phyloP scores from a whole-genome alignment of 2,888 invertebrate species.

The Fragum sueziense region DNA sequence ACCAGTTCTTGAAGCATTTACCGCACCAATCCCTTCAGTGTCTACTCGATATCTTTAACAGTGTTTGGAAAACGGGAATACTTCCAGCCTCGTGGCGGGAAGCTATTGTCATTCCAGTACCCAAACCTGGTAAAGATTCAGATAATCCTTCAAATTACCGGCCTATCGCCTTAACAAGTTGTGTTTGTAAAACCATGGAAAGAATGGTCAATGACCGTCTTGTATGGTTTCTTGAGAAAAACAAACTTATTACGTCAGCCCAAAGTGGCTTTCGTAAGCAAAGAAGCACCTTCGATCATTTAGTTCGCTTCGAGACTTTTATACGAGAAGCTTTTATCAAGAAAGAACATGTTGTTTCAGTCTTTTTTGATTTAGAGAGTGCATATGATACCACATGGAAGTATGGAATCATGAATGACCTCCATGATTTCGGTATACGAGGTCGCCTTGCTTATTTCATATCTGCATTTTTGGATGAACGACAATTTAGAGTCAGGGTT shows the following conservation, averaged over 20 bases:
- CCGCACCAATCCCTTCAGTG: not conserved
- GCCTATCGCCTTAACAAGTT: constrained; percentile 69
- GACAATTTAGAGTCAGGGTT: constrained; percentile 25
- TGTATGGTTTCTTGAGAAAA: constrained; percentile 58
- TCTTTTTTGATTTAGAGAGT: constrained; percentile 53
- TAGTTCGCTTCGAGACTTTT: constrained; percentile 55
- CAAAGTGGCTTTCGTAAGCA: constrained; percentile 58
- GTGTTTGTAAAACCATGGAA: constrained; percentile 69
- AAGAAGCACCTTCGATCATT: constrained; percentile 46
- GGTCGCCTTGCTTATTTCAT: constrained; percentile 28
- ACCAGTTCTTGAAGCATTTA: constrained; percentile 30
- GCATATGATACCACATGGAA: constrained; percentile 41
- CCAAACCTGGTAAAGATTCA: constrained; percentile 55
- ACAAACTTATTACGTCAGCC: constrained; percentile 42
- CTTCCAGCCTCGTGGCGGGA: constrained; percentile 47
- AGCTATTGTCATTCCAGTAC: constrained; percentile 53
- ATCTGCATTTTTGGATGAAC: constrained; percentile 22
- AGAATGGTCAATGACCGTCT: constrained; percentile 63
- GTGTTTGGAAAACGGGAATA: constrained; percentile 41
- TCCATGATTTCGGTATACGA: constrained; percentile 29
- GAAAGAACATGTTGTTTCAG: constrained; percentile 56
- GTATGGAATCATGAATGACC: constrained; percentile 44
- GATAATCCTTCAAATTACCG: constrained; percentile 62
- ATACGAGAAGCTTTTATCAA: constrained; percentile 59
- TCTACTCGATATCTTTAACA: constrained; percentile 36